Conservation (phyloP, 2,888 invertebrate genomes). For the Apoda limacodes region DNA sequence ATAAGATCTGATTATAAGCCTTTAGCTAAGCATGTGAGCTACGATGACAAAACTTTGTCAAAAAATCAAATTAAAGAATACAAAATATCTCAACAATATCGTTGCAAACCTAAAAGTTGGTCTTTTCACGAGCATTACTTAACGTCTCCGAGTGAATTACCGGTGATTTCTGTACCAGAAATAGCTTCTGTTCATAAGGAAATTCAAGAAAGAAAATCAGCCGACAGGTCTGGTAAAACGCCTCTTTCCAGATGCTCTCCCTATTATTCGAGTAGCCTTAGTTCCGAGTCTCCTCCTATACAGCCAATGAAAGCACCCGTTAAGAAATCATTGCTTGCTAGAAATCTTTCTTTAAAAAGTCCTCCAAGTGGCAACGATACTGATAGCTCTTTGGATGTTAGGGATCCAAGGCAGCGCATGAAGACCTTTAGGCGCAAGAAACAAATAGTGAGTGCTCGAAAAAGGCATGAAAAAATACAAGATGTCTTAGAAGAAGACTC, state of each 20-base stretch:
- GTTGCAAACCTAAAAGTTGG: constrained; percentile 72
- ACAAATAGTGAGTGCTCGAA: constrained; percentile 70
- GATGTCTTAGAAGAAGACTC: constrained; percentile 66
- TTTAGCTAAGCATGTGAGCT: constrained; percentile 73
- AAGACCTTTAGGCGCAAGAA: constrained; percentile 77
- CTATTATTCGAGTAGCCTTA: constrained; percentile 80
- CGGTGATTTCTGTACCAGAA: constrained; percentile 67
- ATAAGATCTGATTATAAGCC: constrained; percentile 69
- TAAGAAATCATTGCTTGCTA: constrained; percentile 72
- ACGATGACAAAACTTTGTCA: constrained; percentile 73
- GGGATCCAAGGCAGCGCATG: constrained; percentile 75
- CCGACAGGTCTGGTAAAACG: constrained; percentile 61
- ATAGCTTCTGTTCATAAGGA: constrained; percentile 56
- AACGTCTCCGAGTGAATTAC: constrained; percentile 64
- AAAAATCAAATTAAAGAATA: constrained; percentile 75
- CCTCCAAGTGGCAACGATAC: constrained; percentile 82
- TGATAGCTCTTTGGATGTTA: constrained; percentile 76
- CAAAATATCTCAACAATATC: constrained; percentile 66
- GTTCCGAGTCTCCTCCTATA: constrained; percentile 80
- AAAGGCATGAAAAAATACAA: constrained; percentile 67
- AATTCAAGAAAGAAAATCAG: constrained; percentile 50
- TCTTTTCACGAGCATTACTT: constrained; percentile 75
- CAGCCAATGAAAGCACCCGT: constrained; percentile 74
- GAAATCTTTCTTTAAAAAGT: constrained; percentile 73
- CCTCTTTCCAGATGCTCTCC: constrained; percentile 77